These are phyloP conservation scores for Stomatorhinus ivindoensis DNA, from an alignment of 2,113 vertebrate species.

Conservation along the genomic window DNA sequence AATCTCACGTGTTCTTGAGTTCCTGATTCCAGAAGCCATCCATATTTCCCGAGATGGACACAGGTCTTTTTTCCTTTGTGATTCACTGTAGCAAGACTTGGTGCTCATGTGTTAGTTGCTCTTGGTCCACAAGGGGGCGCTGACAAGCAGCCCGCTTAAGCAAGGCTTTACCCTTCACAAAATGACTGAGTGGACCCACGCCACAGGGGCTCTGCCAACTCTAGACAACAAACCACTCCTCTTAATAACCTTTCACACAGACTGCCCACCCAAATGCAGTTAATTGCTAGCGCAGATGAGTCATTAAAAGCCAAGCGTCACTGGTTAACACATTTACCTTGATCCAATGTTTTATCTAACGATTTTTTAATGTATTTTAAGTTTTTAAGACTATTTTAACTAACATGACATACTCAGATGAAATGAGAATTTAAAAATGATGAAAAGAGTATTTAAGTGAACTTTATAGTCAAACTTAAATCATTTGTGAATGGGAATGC, in stretches of 20 bases:
- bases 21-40: background rate
- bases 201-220: background rate
- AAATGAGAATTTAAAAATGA: background rate
- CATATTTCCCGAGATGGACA: background rate
- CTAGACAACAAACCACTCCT: background rate
- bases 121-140: slow-evolving; percentile 35
- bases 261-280: background rate
- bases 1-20: background rate
- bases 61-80: background rate
- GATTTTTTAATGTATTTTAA: background rate
- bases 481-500: background rate
- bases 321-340: background rate
- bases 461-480: background rate
- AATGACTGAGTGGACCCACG: background rate
- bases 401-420: background rate
- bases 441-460: background rate
- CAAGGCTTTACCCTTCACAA: background rate
- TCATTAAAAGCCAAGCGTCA: background rate
- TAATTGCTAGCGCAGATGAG: background rate
- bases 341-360: background rate
- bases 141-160: slow-evolving; percentile 25
- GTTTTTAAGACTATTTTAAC: background rate
- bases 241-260: slow-evolving; percentile 2
- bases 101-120: background rate
- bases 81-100: background rate